Conservation (phyloP, 1,140 invertebrate genomes). For the Dendroctonus valens region DNA sequence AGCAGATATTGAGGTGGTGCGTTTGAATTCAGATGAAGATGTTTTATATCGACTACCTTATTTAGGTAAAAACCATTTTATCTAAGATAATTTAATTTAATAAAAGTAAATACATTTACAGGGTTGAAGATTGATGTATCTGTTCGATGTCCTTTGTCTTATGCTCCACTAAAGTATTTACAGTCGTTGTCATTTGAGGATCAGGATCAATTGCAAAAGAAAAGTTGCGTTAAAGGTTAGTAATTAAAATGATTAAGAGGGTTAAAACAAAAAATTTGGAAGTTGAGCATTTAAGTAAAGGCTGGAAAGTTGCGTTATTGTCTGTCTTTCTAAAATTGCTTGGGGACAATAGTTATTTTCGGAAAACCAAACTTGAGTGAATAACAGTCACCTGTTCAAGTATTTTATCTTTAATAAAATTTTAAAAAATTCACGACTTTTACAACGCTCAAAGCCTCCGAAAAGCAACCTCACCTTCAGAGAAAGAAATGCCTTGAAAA, state of each 20-base stretch:
- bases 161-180: constrained; percentile 36
- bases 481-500: too few relatives aligned
- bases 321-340: too few relatives aligned
- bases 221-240: constrained; percentile 20
- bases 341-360: too few relatives aligned
- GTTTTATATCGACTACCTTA: constrained; percentile 34
- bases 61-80: constrained; percentile 24
- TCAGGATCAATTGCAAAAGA: constrained; percentile 13
- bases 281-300: too few relatives aligned
- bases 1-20: constrained; percentile 5
- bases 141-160: constrained; percentile 36
- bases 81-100: neutral
- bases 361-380: too few relatives aligned
- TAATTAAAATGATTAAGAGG: neutral
- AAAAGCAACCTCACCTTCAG: too few relatives aligned
- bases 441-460: too few relatives aligned
- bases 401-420: too few relatives aligned
- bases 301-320: too few relatives aligned
- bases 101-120: constrained; percentile 3
- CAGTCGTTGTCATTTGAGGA: constrained; percentile 17
- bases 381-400: too few relatives aligned
- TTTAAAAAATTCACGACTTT: too few relatives aligned
- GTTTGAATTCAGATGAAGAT: constrained; percentile 31
- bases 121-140: constrained; percentile 36
- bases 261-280: too few relatives aligned